These are phyloP conservation scores for Melozone crissalis DNA, from an alignment of 2,113 vertebrate species.

Conservation along the genomic window DNA sequence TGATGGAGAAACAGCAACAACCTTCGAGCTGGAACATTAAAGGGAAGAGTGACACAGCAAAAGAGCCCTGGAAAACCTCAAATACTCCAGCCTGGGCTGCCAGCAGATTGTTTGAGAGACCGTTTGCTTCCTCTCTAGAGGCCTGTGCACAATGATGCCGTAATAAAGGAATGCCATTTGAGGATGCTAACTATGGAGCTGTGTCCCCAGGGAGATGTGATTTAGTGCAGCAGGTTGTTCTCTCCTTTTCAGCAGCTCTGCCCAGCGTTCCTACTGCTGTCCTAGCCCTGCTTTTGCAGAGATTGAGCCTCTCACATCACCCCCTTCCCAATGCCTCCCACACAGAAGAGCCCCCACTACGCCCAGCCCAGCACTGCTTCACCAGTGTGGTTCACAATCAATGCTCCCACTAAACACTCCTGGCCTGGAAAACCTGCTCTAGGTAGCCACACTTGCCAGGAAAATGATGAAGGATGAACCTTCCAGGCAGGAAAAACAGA, in stretches of 20 bases:
- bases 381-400: not conserved
- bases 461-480: not conserved
- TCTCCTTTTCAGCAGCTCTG: not conserved
- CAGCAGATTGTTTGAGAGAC: conserved; percentile 16
- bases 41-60: conserved; percentile 30
- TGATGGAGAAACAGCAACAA: not conserved
- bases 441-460: not conserved
- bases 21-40: not conserved
- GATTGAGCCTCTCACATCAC: not conserved
- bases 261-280: not conserved
- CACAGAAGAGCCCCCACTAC: not conserved
- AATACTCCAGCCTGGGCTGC: not conserved
- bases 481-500: not conserved
- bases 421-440: not conserved
- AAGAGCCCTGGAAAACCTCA: conserved; percentile 46
- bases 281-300: not conserved
- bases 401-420: not conserved
- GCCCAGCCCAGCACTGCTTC: not conserved
- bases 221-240: not conserved
- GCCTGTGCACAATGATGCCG: not conserved
- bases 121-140: not conserved
- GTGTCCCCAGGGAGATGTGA: not conserved
- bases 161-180: not conserved
- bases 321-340: not conserved
- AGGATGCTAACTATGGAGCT: not conserved